Evolutionary conservation across 2,888 invertebrate genomes (phyloP).

Genomic region (Steinernema carpocapsae): DNA sequence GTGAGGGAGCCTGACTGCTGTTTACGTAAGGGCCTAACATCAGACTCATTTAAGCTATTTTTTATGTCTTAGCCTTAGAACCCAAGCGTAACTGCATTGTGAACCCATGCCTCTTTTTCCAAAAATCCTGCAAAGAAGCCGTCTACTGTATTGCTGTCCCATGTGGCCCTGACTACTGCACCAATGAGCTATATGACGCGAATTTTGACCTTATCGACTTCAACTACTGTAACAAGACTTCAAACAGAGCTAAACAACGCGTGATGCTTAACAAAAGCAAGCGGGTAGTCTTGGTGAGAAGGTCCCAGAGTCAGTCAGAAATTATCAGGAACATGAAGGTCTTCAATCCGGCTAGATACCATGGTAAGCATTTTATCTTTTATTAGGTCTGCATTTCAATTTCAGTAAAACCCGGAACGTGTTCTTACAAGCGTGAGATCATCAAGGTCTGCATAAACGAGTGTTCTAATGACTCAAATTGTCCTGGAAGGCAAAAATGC

Average conservation of each 20-base stretch:
- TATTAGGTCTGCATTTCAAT: neutral
- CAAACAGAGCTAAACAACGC: neutral
- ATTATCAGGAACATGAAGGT: neutral
- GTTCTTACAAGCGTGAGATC: neutral
- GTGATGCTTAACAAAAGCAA: neutral
- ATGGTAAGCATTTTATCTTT: neutral
- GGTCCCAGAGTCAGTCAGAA: neutral
- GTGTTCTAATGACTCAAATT: neutral
- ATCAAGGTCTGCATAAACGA: conserved; percentile 21
- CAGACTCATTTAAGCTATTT: neutral
- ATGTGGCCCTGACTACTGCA: conserved; percentile 24
- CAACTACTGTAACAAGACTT: conserved; percentile 27
- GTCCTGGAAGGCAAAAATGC: conserved; percentile 14
- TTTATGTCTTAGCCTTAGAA: conserved; percentile 35
- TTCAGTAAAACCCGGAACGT: conserved; percentile 28
- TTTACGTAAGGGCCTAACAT: neutral
- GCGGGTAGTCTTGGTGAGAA: conserved; percentile 1
- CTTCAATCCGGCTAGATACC: neutral
- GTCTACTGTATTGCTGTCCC: conserved; percentile 33
- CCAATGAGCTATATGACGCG: conserved; percentile 12
- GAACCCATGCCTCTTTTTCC: conserved; percentile 38
- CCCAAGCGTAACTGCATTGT: conserved; percentile 36
- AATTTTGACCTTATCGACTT: conserved; percentile 28
- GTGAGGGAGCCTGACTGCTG: conserved; percentile 15
- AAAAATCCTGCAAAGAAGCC: conserved; percentile 37